phyloP scores from a whole-genome alignment of 2,888 invertebrate species.

The Celastrina argiolus region DNA sequence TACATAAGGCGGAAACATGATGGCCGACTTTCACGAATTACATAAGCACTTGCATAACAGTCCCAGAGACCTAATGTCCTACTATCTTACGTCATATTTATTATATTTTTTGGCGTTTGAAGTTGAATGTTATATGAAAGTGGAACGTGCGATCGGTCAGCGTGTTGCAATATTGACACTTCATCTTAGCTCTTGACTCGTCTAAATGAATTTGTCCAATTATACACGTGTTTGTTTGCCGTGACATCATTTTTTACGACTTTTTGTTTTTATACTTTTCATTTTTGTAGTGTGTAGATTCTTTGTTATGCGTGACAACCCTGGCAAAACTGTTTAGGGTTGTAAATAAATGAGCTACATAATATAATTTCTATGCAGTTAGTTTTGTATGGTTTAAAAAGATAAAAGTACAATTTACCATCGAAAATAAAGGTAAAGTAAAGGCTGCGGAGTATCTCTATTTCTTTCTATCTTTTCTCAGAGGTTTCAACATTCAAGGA shows the following conservation, averaged over 20 bases:
- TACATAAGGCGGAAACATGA: slow-evolving; percentile 65
- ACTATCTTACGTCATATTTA: slow-evolving; percentile 60
- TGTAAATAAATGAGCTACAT: no score
- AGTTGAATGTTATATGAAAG: slow-evolving; percentile 70
- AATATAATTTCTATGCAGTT: no score
- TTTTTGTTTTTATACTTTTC: background rate
- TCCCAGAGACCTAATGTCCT: slow-evolving; percentile 71
- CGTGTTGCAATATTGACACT: slow-evolving; percentile 31
- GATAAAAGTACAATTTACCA: no score
- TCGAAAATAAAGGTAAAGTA: no score
- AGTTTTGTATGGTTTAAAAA: no score
- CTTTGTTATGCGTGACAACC: background rate
- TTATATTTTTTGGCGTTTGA: slow-evolving; percentile 54
- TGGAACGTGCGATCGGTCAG: slow-evolving; percentile 58
- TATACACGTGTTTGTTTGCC: background rate
- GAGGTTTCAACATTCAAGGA: no score
- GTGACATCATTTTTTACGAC: background rate
- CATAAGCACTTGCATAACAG: slow-evolving; percentile 63
- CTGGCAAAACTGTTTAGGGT: background rate
- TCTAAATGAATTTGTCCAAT: slow-evolving; percentile 5
- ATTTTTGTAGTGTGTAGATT: background rate
- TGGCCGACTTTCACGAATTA: slow-evolving; percentile 72
- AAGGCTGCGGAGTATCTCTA: no score
- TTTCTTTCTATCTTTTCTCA: no score
- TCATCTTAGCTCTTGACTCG: slow-evolving; percentile 10